These are phyloP conservation scores for Drosophila falleni DNA, from an alignment of 2,888 invertebrate genomes.

Conservation along the genomic window DNA sequence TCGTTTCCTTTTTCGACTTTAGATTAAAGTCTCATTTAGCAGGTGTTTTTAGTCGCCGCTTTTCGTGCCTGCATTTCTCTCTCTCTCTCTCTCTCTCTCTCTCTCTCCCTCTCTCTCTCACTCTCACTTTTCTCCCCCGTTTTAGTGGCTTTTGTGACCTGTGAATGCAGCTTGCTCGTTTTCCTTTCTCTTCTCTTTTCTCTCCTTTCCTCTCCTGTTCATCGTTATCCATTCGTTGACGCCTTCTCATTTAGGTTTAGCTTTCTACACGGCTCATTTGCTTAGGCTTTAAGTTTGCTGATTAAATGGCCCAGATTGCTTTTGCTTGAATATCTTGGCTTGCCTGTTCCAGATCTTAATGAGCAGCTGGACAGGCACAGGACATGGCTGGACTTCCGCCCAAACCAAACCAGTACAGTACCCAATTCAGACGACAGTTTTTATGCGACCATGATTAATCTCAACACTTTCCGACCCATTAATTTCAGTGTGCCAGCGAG, in stretches of 20 bases:
- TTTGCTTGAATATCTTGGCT: conserved; percentile 43
- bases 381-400: conserved; percentile 25
- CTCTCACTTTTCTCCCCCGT: conserved; percentile 1
- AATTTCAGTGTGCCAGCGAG: conserved; percentile 61
- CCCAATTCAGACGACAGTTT: conserved; percentile 45
- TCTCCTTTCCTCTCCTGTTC: conserved; percentile 4
- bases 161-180: conserved; percentile 42
- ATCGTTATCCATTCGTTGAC: conserved; percentile 12
- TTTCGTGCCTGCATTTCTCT: conserved; percentile 18
- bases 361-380: conserved; percentile 51
- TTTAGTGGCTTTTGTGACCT: conserved; percentile 38
- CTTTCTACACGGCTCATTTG: conserved; percentile 52
- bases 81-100: not conserved
- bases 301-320: conserved; percentile 69
- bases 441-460: conserved; percentile 75
- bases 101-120: not conserved
- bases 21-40: conserved; percentile 57
- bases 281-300: conserved; percentile 67
- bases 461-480: conserved; percentile 82
- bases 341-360: conserved; percentile 66
- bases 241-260: conserved; percentile 42
- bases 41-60: conserved; percentile 54
- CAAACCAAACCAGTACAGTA: conserved; percentile 27
- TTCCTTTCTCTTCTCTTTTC: conserved; percentile 9
- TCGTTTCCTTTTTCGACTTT: conserved; percentile 26